Evolutionary conservation across 2,113 vertebrate genomes (phyloP), one percentile per base, ranked within the genome.

Genomic region (Theristicus caerulescens): DNA sequence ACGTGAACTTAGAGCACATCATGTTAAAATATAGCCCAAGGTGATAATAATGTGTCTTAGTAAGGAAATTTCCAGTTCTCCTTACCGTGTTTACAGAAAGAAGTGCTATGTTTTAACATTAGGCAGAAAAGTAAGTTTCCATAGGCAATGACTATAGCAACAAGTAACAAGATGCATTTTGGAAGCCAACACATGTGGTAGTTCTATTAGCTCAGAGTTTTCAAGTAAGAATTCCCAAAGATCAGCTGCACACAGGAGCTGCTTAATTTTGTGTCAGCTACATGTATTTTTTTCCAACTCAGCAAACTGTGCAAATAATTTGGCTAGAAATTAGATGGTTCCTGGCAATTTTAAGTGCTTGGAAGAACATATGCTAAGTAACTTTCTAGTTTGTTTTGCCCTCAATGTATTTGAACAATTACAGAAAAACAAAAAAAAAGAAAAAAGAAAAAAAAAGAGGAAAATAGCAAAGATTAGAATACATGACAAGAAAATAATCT

Each of bases 121-220:
- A 97, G 67, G 54, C 91, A 94, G 61, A 91, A 93, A 96, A 94
- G 47, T 82, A 65, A 96, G 32, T 97, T 97, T 97, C 89, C 94
- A 97, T 72, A 95, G 86, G 64, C 81, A 96, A 55, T 42, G 70
- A 64, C 83, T 71, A 36, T 52, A 88, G 96, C 89, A 95, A 83
- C 31, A 95, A 96, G 66, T 90, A 93, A 93, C 55, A 95, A 97
- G 65, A 85, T 93, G 86, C 49, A 58, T 92, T 97, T 96, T 84
- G 49, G 32, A 66, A 90, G 93, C 85, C 95, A 98, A 44, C 32
- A 92, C 94, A 95, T 96, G 19, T 96, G 96, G 93, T 95, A 95
- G n/a, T 84, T 94, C 95, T 90, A 96, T 97, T 96, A 97, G 71
- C 84, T 72, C 1, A 1, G 61, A 91, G 40, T 29, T 94, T 93